phyloP scores from a whole-genome alignment of 2,888 invertebrate genomes.

The Pollenia griseotomentosa region DNA sequence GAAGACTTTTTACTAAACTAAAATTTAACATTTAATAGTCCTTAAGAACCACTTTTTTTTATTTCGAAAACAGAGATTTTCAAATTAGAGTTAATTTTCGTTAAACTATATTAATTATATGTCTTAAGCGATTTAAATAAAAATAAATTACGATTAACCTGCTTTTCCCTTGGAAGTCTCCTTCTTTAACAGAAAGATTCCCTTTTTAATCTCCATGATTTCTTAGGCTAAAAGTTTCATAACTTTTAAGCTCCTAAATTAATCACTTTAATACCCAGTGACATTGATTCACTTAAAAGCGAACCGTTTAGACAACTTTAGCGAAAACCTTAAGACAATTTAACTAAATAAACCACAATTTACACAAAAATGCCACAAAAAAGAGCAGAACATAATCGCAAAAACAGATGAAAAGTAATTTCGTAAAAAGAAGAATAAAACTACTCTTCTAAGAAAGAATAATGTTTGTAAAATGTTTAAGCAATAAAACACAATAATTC shows the following conservation, averaged over 20 bases:
- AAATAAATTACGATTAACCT: too few species aligned
- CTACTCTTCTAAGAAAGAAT: constrained; percentile 61
- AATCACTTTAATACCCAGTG: constrained; percentile 71
- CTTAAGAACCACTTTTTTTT: too few species aligned
- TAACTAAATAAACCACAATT: constrained; percentile 68
- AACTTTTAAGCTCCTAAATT: constrained; percentile 65
- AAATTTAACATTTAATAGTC: too few species aligned
- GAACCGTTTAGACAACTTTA: constrained; percentile 65
- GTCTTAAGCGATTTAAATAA: too few species aligned
- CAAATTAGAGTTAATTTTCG: too few species aligned
- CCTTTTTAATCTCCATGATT: constrained; percentile 1
- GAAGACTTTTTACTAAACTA: too few species aligned
- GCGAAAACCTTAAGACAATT: constrained; percentile 64
- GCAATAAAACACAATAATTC: constrained; percentile 62
- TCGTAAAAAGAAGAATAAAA: neutral
- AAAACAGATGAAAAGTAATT: constrained; percentile 37
- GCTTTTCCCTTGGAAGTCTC: too few species aligned
- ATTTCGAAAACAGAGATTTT: too few species aligned
- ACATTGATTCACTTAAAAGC: constrained; percentile 73
- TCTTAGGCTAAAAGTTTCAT: constrained; percentile 19
- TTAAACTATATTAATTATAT: too few species aligned
- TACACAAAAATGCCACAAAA: constrained; percentile 33
- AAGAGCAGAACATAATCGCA: constrained; percentile 2
- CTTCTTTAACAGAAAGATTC: neutral
- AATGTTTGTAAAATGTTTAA: constrained; percentile 48